These are phyloP conservation scores for Fragum fragum DNA, from an alignment of 2,888 invertebrate species.

Conservation along the genomic window DNA sequence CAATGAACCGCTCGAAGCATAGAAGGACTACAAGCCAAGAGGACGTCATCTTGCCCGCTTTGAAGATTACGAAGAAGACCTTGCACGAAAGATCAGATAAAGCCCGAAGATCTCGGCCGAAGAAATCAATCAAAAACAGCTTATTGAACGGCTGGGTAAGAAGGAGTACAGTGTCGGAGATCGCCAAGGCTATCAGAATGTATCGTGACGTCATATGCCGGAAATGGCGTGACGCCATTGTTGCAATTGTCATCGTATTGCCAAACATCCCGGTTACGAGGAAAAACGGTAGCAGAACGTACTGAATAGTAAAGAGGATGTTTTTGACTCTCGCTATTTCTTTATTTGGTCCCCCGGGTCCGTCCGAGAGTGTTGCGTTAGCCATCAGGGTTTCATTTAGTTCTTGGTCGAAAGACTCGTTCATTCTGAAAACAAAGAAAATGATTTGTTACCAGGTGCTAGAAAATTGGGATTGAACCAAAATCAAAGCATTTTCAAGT, in stretches of 20 bases:
- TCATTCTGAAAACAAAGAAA: conserved; percentile 10
- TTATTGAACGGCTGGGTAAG: conserved; percentile 75
- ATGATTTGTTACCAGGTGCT: no score
- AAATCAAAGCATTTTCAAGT: no score
- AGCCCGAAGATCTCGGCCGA: conserved; percentile 72
- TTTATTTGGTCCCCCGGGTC: background rate
- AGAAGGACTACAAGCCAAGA: conserved; percentile 77
- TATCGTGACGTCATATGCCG: conserved; percentile 64
- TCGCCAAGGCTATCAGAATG: conserved; percentile 71
- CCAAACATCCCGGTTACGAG: conserved; percentile 69
- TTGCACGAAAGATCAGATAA: conserved; percentile 70
- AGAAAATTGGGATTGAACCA: no score
- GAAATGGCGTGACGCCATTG: conserved; percentile 70
- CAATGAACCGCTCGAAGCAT: conserved; percentile 73
- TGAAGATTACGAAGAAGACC: conserved; percentile 72
- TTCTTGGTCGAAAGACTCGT: background rate
- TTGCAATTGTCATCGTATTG: conserved; percentile 69
- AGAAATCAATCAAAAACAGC: conserved; percentile 64
- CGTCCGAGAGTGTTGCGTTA: background rate
- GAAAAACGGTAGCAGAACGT: conserved; percentile 65
- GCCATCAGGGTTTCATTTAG: background rate
- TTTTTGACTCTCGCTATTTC: conserved; percentile 20
- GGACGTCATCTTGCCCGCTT: conserved; percentile 74
- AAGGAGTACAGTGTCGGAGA: conserved; percentile 71
- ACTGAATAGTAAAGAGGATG: conserved; percentile 55